Percentiles rank a stretch among this genome's conserved stretches.
These are phyloP conservation scores for Phrixothrix hirtus DNA, from an alignment of 2,888 invertebrate species.

Conservation along the genomic window DNA sequence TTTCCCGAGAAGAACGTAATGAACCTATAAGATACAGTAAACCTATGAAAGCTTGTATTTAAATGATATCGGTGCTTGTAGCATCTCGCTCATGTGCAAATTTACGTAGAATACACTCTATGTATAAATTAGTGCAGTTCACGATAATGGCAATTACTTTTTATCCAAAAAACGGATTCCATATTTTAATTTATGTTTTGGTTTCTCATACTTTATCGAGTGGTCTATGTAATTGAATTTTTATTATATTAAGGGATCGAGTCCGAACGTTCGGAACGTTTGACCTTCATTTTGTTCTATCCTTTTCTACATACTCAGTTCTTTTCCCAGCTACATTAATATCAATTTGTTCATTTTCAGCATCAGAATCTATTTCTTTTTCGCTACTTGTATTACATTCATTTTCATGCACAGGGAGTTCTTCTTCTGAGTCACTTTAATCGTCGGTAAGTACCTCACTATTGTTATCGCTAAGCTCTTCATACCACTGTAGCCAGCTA, in stretches of 20 bases:
- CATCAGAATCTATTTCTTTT: not conserved
- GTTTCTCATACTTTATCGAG: not conserved
- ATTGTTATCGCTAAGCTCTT: too few relatives aligned
- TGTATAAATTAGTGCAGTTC: too few relatives aligned
- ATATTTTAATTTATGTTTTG: too few relatives aligned
- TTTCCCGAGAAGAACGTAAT: too few relatives aligned
- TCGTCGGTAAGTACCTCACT: not conserved
- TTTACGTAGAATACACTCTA: too few relatives aligned
- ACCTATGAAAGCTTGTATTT: too few relatives aligned
- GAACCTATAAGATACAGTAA: too few relatives aligned
- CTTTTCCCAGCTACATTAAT: not conserved
- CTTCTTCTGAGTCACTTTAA: not conserved
- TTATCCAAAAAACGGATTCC: too few relatives aligned
- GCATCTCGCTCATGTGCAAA: too few relatives aligned
- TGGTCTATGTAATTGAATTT: not conserved
- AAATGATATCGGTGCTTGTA: too few relatives aligned
- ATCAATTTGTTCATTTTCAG: not conserved
- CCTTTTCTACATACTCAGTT: not conserved
- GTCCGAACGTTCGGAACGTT: not conserved
- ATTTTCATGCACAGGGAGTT: not conserved
- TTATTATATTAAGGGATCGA: not conserved
- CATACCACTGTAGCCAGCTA: not conserved
- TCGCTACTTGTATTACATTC: not conserved
- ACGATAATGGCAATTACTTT: too few relatives aligned
- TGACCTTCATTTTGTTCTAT: not conserved